Evolutionary conservation across 1,140 invertebrate genomes (phyloP), one percentile per base, ranked within the genome.

Genomic region (Aporrectodea caliginosa): DNA sequence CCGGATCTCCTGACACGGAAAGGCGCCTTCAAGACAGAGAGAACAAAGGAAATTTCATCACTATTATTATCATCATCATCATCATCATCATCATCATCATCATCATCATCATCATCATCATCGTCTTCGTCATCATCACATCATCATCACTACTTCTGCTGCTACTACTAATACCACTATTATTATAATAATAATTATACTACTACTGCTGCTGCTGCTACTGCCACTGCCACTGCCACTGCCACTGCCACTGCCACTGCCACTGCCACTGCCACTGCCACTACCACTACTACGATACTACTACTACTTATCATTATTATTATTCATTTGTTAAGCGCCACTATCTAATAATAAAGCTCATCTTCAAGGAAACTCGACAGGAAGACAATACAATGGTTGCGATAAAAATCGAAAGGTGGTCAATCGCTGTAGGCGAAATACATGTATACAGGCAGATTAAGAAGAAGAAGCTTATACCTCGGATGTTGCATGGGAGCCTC

Each of bases 1-100:
- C 79, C 92, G 93, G 0, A 94, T 93, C 81, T 93, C 88, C 6
- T 94, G 87, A 34, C 76, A 78, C 31, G 76, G 35, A 33, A 30
- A 78, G n/a, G 35, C 58, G 22, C 76, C 76, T 73, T n/a, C n/a
- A n/a, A n/a, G n/a, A n/a, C n/a, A n/a, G n/a, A n/a, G n/a, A n/a
- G n/a, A n/a, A n/a, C n/a, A n/a, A n/a, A n/a, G n/a, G n/a, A n/a
- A n/a, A n/a, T n/a, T n/a, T n/a, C n/a, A n/a, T n/a, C n/a, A n/a
- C n/a, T n/a, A 31, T 73, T 14, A 31, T 73, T 12, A 73, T 73
- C 12, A 73, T 68, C 14, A 68, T 68, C 14, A 68, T 68, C 14
- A 27, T 68, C 14, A 68, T 68, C 14, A 68, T 68, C 14, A 68
- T 68, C 14, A 68, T 68, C 14, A 68, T 68, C 14, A 27, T 68